Conservation (phyloP, 2,113 vertebrate genomes). For the Psephotus haematonotus region DNA sequence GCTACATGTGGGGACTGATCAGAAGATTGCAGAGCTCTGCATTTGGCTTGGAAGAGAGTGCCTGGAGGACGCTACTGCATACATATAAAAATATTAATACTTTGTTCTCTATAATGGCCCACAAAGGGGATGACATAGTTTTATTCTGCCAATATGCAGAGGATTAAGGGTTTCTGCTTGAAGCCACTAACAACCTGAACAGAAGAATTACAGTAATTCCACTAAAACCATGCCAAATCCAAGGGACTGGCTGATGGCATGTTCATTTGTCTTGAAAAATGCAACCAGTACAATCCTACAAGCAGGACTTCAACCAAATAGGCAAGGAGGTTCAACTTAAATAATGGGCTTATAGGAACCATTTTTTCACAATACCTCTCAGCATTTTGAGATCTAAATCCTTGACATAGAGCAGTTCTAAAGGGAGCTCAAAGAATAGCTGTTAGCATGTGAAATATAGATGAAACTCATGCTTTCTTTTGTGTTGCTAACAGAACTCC, state of each 20-base stretch:
- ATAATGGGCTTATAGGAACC: background rate
- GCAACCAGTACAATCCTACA: background rate
- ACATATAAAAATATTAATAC: background rate
- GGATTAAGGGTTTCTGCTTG: conserved; percentile 48
- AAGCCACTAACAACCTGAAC: conserved; percentile 39
- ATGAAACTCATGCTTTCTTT: background rate
- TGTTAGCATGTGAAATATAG: background rate
- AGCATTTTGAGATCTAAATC: background rate
- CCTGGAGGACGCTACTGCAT: background rate
- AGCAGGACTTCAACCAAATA: background rate
- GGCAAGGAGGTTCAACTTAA: background rate
- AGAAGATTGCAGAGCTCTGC: background rate
- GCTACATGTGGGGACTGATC: background rate
- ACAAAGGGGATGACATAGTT: conserved; percentile 28
- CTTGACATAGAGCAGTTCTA: background rate
- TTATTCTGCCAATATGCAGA: conserved; percentile 53
- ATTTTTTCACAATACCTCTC: background rate
- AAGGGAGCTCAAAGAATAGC: background rate
- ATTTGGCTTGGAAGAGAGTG: background rate
- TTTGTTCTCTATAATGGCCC: background rate
- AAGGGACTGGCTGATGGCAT: background rate
- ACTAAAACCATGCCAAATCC: conserved; percentile 24
- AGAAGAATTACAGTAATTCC: conserved; percentile 49
- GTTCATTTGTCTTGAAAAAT: background rate
- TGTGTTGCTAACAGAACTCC: background rate